A percentile compares a stretch with the other conserved stretches of the same genome.
phyloP scores from a whole-genome alignment of 2,797 vertebrate genomes.

The Chiroxiphia lanceolata region DNA sequence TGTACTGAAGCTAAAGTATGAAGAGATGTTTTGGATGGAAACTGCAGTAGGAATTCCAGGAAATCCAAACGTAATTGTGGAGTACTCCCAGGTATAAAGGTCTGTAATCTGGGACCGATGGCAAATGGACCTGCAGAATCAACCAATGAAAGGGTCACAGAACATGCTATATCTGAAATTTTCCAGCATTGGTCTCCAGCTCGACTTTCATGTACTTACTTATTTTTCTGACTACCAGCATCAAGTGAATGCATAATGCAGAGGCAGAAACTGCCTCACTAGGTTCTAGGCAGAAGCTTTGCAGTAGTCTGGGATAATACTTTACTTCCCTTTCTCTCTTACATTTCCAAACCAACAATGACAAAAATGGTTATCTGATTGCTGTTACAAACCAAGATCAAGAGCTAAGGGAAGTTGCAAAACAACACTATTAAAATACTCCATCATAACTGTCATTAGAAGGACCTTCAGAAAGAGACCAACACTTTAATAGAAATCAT shows the following conservation, averaged over 20 bases:
- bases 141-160: background rate
- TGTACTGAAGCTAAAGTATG: background rate
- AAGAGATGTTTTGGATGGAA: background rate
- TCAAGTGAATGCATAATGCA: background rate
- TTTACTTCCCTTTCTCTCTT: background rate
- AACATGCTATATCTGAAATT: background rate
- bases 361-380: background rate
- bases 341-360: background rate
- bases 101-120: background rate
- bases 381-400: background rate
- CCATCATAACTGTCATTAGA: background rate
- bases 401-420: background rate
- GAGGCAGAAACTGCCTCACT: background rate
- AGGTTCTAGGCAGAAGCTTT: background rate
- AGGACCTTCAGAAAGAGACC: background rate
- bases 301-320: background rate
- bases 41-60: background rate
- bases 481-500: background rate
- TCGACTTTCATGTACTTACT: background rate
- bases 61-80: background rate
- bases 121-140: background rate
- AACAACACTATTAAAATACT: background rate
- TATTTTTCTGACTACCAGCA: background rate
- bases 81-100: background rate
- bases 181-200: background rate